phyloP scores from a whole-genome alignment of 92 coral and sea anemone genomes.

The Anthopleura xanthogrammica region DNA sequence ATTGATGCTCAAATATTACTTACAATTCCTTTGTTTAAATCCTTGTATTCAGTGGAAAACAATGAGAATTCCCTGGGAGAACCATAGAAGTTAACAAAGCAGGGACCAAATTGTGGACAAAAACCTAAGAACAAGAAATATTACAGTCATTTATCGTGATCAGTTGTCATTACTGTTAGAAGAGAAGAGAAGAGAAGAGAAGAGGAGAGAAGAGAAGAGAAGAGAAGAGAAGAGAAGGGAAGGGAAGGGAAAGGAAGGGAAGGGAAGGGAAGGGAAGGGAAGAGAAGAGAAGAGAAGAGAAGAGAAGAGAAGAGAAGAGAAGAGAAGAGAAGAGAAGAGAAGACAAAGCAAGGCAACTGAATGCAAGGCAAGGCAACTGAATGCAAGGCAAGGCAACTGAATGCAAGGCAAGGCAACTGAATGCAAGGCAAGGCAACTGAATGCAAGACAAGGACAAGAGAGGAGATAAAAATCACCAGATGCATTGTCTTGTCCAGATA shows the following conservation, averaged over 20 bases:
- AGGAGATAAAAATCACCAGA: conserved; percentile 10
- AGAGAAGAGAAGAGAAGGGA: background rate
- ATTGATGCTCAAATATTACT: conserved; percentile 24
- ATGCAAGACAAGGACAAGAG: background rate
- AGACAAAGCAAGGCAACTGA: too few species aligned
- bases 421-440: too few species aligned
- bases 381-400: too few species aligned
- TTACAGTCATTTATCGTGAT: background rate
- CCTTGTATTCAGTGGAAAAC: conserved; percentile 61
- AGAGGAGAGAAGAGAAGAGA: background rate
- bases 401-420: too few species aligned
- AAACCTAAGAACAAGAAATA: conserved; percentile 46
- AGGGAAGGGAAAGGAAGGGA: background rate
- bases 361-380: too few species aligned
- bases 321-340: too few species aligned
- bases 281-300: background rate
- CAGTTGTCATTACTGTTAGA: background rate
- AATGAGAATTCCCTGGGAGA: conserved; percentile 80
- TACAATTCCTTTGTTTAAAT: conserved; percentile 88
- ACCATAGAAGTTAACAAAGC: conserved; percentile 87
- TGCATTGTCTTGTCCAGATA: conserved; percentile 78
- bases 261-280: background rate
- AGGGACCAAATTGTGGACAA: conserved; percentile 83
- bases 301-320: too few species aligned
- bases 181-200: background rate